A percentile compares a stretch with the other conserved stretches of the same genome.
Conservation (phyloP, 2,888 invertebrate species). For the Lomographa bimaculata region DNA sequence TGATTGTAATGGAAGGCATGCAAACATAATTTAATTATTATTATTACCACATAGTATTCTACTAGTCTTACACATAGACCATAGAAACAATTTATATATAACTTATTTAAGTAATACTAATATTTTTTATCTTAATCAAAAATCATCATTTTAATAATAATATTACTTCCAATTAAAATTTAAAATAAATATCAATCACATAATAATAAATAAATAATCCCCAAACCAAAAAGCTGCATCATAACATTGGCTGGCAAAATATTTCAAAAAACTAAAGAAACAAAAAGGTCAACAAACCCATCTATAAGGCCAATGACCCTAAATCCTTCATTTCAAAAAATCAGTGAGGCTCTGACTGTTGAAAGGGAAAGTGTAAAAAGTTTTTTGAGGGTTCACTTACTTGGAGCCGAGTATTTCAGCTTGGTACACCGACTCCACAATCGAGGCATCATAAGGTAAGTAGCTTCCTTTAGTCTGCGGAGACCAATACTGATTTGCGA, state of each 20-base stretch:
- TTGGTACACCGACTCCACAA: slow-evolving; percentile 94
- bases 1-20: too few relatives aligned
- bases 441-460: slow-evolving; percentile 88
- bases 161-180: too few relatives aligned
- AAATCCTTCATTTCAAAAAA: slow-evolving; percentile 63
- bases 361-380: slow-evolving; percentile 37
- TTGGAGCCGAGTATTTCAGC: slow-evolving; percentile 93
- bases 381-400: slow-evolving; percentile 70
- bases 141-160: too few relatives aligned
- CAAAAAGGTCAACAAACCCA: slow-evolving; percentile 68
- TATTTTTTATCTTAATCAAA: too few relatives aligned
- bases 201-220: slow-evolving; percentile 5
- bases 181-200: not conserved
- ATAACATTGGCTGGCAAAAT: slow-evolving; percentile 45
- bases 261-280: slow-evolving; percentile 49
- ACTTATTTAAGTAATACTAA: too few relatives aligned
- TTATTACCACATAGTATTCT: too few relatives aligned
- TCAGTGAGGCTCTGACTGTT: slow-evolving; percentile 66
- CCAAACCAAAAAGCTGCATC: slow-evolving; percentile 20
- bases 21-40: too few relatives aligned
- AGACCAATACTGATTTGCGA: slow-evolving; percentile 97
- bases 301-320: slow-evolving; percentile 71
- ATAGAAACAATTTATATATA: too few relatives aligned
- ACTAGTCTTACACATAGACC: too few relatives aligned
- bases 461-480: slow-evolving; percentile 90